These are phyloP conservation scores for Amphiprion clarkii DNA, from an alignment of 2,797 vertebrate species.

Conservation along the genomic window DNA sequence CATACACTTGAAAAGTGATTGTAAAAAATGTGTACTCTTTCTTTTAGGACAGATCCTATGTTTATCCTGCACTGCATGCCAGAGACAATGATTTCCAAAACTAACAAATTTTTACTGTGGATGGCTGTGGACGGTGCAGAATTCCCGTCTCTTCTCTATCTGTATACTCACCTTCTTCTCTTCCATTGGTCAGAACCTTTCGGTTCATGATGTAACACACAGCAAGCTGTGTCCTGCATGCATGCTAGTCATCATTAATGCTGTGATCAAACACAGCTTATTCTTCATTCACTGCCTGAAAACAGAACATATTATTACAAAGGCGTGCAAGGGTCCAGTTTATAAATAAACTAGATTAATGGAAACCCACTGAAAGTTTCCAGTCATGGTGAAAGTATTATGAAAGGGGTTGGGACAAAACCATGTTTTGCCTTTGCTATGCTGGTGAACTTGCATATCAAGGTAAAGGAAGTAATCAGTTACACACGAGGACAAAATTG, in stretches of 20 bases:
- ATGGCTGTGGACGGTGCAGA: too few species aligned
- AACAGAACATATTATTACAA: conserved; percentile 90
- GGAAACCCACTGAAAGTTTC: too few species aligned
- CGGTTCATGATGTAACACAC: conserved; percentile 46
- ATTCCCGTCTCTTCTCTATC: background rate
- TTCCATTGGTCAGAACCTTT: conserved; percentile 10
- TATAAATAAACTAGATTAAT: conserved; percentile 1
- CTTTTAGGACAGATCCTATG: background rate
- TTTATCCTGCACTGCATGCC: conserved; percentile 1
- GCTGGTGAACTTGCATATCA: background rate
- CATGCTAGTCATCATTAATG: conserved; percentile 90
- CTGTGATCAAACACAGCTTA: conserved; percentile 92
- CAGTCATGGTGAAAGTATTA: too few species aligned
- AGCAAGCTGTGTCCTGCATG: conserved; percentile 34
- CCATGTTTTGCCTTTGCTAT: background rate
- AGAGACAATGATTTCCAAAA: background rate
- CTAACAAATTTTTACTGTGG: background rate
- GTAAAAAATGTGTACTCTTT: background rate
- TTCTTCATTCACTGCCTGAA: conserved; percentile 90
- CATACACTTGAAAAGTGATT: background rate
- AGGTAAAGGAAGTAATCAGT: too few species aligned
- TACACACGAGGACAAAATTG: too few species aligned
- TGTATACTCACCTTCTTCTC: background rate
- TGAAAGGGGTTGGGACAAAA: too few species aligned
- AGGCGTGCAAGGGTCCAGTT: conserved; percentile 92